Evolutionary conservation across 2,113 vertebrate genomes (phyloP).

Genomic region (Maccullochella peelii): DNA sequence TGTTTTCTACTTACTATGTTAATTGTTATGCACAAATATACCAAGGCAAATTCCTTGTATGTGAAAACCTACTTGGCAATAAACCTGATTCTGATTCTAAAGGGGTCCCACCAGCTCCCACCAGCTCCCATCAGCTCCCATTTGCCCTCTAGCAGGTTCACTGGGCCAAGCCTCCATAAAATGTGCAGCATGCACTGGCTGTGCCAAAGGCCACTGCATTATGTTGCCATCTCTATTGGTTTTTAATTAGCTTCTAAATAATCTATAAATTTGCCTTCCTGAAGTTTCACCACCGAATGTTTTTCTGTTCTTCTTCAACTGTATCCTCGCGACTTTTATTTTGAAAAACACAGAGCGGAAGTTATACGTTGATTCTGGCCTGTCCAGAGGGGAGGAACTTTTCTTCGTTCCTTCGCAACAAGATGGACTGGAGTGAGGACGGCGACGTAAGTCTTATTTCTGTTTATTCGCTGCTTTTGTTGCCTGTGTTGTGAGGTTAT

Average conservation of each 20-base stretch:
- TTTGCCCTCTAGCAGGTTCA: neutral
- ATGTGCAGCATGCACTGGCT: neutral
- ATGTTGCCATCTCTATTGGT: neutral
- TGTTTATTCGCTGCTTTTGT: neutral
- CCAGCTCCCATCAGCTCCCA: no score
- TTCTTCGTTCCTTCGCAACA: conserved; percentile 51
- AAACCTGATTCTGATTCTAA: neutral
- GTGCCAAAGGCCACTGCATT: neutral
- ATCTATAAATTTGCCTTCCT: neutral
- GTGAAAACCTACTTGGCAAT: no score
- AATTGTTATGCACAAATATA: no score
- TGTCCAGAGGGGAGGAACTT: conserved; percentile 29
- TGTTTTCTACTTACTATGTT: no score
- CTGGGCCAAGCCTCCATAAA: neutral
- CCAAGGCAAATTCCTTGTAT: no score
- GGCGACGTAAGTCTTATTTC: conserved; percentile 65
- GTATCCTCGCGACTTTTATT: conserved; percentile 32
- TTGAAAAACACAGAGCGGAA: conserved; percentile 52
- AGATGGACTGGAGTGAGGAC: conserved; percentile 81
- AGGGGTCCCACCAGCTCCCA: neutral
- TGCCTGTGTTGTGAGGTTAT: no score
- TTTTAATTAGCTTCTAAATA: neutral
- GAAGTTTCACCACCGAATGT: neutral
- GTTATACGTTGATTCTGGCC: neutral
- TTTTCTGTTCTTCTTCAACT: neutral